A percentile compares a stretch with the other conserved stretches of the same genome.
Conservation (phyloP, 2,888 invertebrate species). For the Resseliella maxima region DNA sequence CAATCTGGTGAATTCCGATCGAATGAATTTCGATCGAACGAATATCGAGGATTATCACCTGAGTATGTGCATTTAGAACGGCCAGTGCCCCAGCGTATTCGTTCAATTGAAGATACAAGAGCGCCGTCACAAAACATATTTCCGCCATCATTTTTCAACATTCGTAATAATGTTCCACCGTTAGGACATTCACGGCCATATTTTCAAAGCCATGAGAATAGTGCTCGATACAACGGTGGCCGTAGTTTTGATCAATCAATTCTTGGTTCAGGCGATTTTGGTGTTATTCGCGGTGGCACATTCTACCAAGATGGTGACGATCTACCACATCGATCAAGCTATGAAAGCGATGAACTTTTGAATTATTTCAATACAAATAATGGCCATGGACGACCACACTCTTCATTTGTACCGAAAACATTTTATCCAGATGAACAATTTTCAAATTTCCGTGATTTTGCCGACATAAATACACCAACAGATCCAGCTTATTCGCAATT, state of each 20-base stretch:
- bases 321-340: slow-evolving; percentile 70
- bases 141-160: slow-evolving; percentile 83
- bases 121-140: slow-evolving; percentile 74
- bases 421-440: slow-evolving; percentile 86
- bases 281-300: slow-evolving; percentile 86
- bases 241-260: slow-evolving; percentile 72
- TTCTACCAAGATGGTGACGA: slow-evolving; percentile 83
- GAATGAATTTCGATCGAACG: slow-evolving; percentile 60
- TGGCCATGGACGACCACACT: slow-evolving; percentile 79
- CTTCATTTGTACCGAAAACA: slow-evolving; percentile 71
- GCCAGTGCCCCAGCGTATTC: slow-evolving; percentile 41
- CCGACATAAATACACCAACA: slow-evolving; percentile 86
- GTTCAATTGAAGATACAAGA: slow-evolving; percentile 61
- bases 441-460: slow-evolving; percentile 89
- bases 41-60: slow-evolving; percentile 60
- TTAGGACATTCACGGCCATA: slow-evolving; percentile 74
- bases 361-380: slow-evolving; percentile 75
- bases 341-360: slow-evolving; percentile 71
- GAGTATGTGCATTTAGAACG: slow-evolving; percentile 56
- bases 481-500: slow-evolving; percentile 85
- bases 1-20: slow-evolving; percentile 62
- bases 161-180: slow-evolving; percentile 70
- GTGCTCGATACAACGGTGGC: slow-evolving; percentile 67
- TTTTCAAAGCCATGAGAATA: slow-evolving; percentile 70
- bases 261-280: slow-evolving; percentile 86